phyloP scores from a whole-genome alignment of 2,888 invertebrate species.

The Phaedon cochleariae region DNA sequence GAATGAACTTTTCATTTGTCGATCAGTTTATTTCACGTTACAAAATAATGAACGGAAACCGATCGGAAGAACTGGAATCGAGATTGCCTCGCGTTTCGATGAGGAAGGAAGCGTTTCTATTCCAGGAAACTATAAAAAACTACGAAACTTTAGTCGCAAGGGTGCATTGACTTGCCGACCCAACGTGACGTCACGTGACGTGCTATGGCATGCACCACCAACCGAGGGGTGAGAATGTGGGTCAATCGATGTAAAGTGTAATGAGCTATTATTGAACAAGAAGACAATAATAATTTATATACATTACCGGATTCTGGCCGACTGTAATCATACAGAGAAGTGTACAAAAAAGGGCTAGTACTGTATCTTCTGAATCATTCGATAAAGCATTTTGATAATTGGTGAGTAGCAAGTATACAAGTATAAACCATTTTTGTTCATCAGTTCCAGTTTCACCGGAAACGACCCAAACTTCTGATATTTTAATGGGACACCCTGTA shows the following conservation, averaged over 20 bases:
- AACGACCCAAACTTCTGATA: no score
- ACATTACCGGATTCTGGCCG: no score
- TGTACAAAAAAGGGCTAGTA: no score
- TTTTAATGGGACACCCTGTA: no score
- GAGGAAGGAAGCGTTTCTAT: neutral
- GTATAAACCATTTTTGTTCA: no score
- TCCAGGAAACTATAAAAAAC: conserved; percentile 2
- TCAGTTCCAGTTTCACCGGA: no score
- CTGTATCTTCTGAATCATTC: no score
- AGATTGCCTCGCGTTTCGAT: neutral
- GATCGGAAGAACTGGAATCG: neutral
- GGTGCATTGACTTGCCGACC: conserved; percentile 30
- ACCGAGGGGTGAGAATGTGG: conserved; percentile 26
- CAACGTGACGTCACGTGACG: conserved; percentile 20
- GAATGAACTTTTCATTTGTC: neutral
- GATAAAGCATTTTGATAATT: no score
- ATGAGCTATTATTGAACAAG: no score
- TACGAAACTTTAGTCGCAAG: conserved; percentile 11
- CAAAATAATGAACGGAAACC: neutral
- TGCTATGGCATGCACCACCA: conserved; percentile 16
- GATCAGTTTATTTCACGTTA: neutral
- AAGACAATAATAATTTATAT: no score
- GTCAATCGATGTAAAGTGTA: conserved; percentile 29
- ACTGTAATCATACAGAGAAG: no score
- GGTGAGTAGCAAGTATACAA: no score